Percentiles rank a stretch among this genome's conserved stretches.
phyloP scores from a whole-genome alignment of 2,888 invertebrate species.

The Drepanosiphum platanoidis region DNA sequence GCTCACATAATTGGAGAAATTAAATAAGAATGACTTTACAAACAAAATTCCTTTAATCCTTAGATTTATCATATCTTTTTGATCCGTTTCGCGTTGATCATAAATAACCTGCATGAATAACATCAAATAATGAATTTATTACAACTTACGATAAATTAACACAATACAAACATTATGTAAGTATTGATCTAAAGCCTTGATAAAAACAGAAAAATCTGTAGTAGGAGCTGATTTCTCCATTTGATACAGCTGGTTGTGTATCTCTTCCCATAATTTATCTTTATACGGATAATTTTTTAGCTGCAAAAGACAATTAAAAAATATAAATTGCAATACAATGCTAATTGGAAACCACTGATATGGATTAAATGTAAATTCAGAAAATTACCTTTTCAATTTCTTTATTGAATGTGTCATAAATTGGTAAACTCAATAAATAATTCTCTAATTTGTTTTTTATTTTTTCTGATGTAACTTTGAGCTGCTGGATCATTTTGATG shows the following conservation, averaged over 20 bases:
- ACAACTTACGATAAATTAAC: not conserved
- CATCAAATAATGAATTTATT: not conserved
- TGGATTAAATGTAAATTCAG: not conserved
- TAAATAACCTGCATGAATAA: conserved; percentile 3
- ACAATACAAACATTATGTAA: conserved; percentile 40
- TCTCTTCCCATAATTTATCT: conserved; percentile 25
- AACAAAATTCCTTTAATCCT: conserved; percentile 26
- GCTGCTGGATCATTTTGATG: not conserved
- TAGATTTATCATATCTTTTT: not conserved
- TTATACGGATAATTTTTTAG: conserved; percentile 48
- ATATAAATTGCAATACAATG: not conserved
- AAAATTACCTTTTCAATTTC: conserved; percentile 36
- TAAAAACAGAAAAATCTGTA: conserved; percentile 13
- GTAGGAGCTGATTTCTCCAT: conserved; percentile 2
- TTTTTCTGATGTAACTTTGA: not conserved
- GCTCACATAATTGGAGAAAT: conserved; percentile 32
- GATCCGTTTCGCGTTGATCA: not conserved
- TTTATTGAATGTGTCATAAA: conserved; percentile 6
- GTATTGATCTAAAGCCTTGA: conserved; percentile 3
- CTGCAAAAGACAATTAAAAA: not conserved
- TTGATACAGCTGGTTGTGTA: conserved; percentile 23
- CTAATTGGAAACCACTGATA: no score
- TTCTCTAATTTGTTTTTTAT: not conserved
- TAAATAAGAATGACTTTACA: conserved; percentile 6
- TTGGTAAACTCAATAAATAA: not conserved